A percentile compares a stretch with the other conserved stretches of the same genome.
Conservation (phyloP, 2,797 vertebrate genomes). For the Pipistrellus kuhlii region DNA sequence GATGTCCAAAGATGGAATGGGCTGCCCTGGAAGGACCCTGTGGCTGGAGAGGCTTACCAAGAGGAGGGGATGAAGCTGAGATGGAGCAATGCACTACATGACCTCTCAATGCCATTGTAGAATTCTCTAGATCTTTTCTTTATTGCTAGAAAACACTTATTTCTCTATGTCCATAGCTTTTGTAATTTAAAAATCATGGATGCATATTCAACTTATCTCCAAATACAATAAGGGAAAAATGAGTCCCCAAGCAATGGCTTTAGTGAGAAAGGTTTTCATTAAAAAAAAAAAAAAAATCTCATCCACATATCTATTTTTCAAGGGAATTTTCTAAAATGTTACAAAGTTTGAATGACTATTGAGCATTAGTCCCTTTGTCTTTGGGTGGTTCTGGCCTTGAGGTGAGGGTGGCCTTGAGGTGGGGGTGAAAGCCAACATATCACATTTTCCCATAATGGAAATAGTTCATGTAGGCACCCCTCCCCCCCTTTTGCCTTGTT, state of each 20-base stretch:
- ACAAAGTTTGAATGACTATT: conserved; percentile 42
- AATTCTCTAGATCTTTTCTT: conserved; percentile 41
- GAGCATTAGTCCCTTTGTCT: not conserved
- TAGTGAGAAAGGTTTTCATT: not conserved
- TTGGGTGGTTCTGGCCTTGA: conserved; percentile 34
- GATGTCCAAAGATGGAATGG: not conserved
- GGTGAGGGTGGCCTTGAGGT: not conserved
- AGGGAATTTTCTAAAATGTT: conserved; percentile 47
- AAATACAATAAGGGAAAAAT: conserved; percentile 5
- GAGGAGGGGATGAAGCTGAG: not conserved
- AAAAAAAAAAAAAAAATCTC: not conserved
- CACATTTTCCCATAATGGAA: conserved; percentile 34
- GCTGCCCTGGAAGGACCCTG: not conserved
- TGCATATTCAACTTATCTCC: conserved; percentile 43
- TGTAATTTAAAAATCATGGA: conserved; percentile 32
- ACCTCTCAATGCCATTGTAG: not conserved
- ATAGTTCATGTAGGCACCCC: conserved; percentile 11
- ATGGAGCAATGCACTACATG: not conserved
- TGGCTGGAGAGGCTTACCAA: conserved; percentile 29
- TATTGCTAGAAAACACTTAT: not conserved
- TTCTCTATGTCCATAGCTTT: not conserved
- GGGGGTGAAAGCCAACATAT: not conserved
- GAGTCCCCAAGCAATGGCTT: conserved; percentile 36
- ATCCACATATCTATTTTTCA: not conserved
- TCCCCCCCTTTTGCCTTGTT: not conserved